Base-by-base conservation (phyloP, 2,797 vertebrate species). In the Myotis findleyi region DNA sequence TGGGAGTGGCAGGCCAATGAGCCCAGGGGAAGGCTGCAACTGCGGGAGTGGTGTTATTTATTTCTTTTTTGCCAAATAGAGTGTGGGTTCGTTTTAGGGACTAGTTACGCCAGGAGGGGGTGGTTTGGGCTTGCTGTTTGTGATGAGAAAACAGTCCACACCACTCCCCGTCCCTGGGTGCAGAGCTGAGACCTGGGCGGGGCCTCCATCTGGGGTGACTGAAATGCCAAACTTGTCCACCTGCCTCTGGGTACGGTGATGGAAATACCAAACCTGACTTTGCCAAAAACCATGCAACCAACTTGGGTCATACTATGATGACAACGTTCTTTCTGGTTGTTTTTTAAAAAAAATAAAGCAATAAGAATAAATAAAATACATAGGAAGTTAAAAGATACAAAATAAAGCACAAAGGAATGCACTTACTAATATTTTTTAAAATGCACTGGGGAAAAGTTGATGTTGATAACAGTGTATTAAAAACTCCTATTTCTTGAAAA, bases 341-440 rank as follows among this genome's bases (percentile, higher is more conserved):
- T 98, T 98, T 98, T 98, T 97, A 97, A 97, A 97, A 97, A 97
- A 96, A 97, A 88, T 89, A 97, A 98, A 99, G 98, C 98, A 98
- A 98, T 99, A 99, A 98, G 97, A 97, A 97, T 96, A 97, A 98
- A 97, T 96, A 97, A 95, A 98, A 97, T 96, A 97, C 96, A 98
- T 97, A 98, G 97, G 98, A 98, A 97, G 96, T 98, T 97, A 97
- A 97, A 98, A 98, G 97, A 96, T 96, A 96, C 95, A 72, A 92
- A 97, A 96, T 97, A 97, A 98, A 98, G 98, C 98, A 99, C 98
- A 99, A 98, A 98, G 98, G 97, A 98, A 98, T 98, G 98, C 98
- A 98, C 98, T 98, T 99, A 96, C 96, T 98, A 96, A 97, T 98
- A 97, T 98, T 98, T 98, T 98, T 92, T 95, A 96, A 98, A 98